phyloP scores from a whole-genome alignment of 2,113 vertebrate species.

The Mus spicilegus region DNA sequence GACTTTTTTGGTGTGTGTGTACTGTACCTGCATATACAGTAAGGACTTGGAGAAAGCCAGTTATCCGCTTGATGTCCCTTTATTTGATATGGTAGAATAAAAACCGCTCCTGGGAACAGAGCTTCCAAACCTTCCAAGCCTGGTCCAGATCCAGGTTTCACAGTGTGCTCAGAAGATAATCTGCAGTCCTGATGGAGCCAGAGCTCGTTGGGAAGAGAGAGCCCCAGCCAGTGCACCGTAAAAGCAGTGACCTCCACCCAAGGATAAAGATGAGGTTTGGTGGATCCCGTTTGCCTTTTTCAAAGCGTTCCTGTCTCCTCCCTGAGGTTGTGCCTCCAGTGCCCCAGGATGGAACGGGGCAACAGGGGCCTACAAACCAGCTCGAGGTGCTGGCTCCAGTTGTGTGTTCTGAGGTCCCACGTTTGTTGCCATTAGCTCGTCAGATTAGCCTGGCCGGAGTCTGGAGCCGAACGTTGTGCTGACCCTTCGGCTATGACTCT shows the following conservation, averaged over 20 bases:
- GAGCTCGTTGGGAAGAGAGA: background rate
- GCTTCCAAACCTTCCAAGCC: background rate
- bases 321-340: background rate
- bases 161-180: background rate
- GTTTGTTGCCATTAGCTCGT: constrained; percentile 56
- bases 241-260: background rate
- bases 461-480: rapidly evolving
- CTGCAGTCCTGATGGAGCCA: background rate
- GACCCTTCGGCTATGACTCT: constrained; percentile 89
- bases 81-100: constrained; percentile 50
- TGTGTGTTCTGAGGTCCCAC: rapidly evolving
- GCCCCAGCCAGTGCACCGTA: background rate
- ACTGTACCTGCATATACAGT: background rate
- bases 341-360: background rate
- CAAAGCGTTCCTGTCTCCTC: background rate
- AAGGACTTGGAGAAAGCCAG: background rate
- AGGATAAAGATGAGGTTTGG: background rate
- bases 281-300: background rate
- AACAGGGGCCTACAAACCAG: background rate
- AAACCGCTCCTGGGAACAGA: background rate
- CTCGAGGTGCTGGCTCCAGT: background rate
- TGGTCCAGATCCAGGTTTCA: background rate
- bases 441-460: background rate
- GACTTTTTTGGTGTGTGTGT: background rate
- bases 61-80: constrained; percentile 51